Conservation (phyloP, 2,888 invertebrate species). For the Cylloceria caligata region DNA sequence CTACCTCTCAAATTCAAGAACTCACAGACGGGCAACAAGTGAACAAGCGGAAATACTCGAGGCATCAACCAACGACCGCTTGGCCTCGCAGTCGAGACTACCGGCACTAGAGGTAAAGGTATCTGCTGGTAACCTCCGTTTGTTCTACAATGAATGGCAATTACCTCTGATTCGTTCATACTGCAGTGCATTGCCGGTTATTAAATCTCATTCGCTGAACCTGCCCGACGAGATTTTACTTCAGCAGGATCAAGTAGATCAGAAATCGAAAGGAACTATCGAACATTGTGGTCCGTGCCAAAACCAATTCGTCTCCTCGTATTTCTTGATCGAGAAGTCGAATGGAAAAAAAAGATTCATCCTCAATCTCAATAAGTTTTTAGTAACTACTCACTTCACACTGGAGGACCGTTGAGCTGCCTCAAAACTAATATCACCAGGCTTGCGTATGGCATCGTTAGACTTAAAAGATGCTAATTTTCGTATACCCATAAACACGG, state of each 20-base stretch:
- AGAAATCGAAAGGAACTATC: conserved; percentile 39
- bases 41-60: conserved; percentile 16
- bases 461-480: conserved; percentile 66
- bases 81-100: not conserved
- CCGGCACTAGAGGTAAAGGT: conserved; percentile 16
- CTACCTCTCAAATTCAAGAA: conserved; percentile 23
- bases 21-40: conserved; percentile 17
- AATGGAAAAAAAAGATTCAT: conserved; percentile 42
- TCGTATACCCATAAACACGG: conserved; percentile 42
- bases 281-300: conserved; percentile 4
- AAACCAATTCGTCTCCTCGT: conserved; percentile 36
- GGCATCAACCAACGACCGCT: not conserved
- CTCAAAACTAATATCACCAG: not conserved
- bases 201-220: too few species aligned
- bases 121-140: conserved; percentile 32
- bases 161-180: conserved; percentile 49
- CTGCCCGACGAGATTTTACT: conserved; percentile 5
- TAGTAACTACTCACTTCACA: conserved; percentile 31
- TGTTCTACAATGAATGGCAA: conserved; percentile 41
- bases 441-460: conserved; percentile 5
- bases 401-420: conserved; percentile 31
- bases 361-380: conserved; percentile 45
- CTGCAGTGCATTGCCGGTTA: too few species aligned
- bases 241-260: conserved; percentile 24
- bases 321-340: conserved; percentile 35